Evolutionary conservation across 92 coral and sea anemone genomes (phyloP).

Genomic region (Hydrozoanthus gracilis): DNA sequence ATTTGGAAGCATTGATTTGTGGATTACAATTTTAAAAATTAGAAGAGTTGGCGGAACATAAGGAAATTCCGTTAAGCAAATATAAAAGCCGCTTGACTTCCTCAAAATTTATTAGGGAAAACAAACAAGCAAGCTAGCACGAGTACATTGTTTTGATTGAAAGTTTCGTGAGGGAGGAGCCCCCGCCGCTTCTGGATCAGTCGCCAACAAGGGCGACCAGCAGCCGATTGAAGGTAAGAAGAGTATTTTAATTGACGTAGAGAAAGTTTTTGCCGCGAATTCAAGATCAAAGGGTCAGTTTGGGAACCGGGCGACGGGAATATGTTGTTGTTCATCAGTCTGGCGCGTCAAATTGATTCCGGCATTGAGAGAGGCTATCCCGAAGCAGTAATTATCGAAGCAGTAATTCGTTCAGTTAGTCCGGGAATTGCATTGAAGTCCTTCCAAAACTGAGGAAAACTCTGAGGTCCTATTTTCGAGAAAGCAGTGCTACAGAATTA

Average conservation of each 20-base stretch:
- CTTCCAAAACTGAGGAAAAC: conserved; percentile 55
- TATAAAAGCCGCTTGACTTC: conserved; percentile 10
- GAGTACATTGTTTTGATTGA: not conserved
- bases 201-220: conserved; percentile 27
- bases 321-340: conserved; percentile 1
- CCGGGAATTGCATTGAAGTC: conserved; percentile 59
- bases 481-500: conserved; percentile 66
- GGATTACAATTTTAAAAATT: not conserved
- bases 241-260: conserved; percentile 47
- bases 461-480: conserved; percentile 56
- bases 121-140: not conserved
- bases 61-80: conserved; percentile 10
- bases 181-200: conserved; percentile 20
- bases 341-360: not conserved
- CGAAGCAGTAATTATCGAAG: conserved; percentile 43
- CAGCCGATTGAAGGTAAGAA: conserved; percentile 4
- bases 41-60: conserved; percentile 27
- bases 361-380: conserved; percentile 37
- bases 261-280: conserved; percentile 31
- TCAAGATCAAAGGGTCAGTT: conserved; percentile 15
- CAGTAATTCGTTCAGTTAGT: conserved; percentile 35
- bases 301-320: conserved; percentile 42
- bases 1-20: conserved; percentile 22
- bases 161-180: conserved; percentile 39
- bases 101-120: not conserved